These are phyloP conservation scores for Ahaetulla prasina DNA, from an alignment of 2,113 vertebrate genomes.

Conservation along the genomic window DNA sequence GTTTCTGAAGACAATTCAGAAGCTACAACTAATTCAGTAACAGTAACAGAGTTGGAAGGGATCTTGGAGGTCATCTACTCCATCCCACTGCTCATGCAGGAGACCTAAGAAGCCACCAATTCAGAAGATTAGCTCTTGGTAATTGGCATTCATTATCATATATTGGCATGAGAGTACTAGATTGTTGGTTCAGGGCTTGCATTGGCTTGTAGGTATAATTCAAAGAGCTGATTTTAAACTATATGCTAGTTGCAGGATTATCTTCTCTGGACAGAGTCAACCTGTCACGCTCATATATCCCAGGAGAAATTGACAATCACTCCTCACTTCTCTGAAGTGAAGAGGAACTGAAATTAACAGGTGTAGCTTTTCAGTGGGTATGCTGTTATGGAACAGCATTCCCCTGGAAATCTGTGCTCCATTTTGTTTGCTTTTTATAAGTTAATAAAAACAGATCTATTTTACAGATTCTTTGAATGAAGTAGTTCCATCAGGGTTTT, in stretches of 20 bases:
- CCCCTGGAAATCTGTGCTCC: background rate
- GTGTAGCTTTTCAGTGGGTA: background rate
- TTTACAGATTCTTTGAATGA: background rate
- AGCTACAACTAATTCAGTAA: background rate
- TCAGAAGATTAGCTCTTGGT: background rate
- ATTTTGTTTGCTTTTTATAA: background rate
- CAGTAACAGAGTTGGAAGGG: no score
- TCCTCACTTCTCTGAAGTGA: background rate
- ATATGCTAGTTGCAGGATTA: background rate
- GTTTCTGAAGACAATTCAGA: background rate
- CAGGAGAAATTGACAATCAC: background rate
- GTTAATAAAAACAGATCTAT: background rate
- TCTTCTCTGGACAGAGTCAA: background rate
- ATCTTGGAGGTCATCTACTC: no score
- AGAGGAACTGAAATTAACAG: background rate
- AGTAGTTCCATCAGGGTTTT: background rate
- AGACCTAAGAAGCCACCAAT: no score
- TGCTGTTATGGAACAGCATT: background rate
- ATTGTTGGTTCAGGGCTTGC: background rate
- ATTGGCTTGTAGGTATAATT: background rate
- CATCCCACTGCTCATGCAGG: no score
- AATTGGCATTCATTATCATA: background rate
- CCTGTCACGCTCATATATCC: background rate
- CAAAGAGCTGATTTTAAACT: background rate
- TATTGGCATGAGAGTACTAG: background rate